Conservation (phyloP, 1,140 invertebrate species). For the Agrilus planipennis region DNA sequence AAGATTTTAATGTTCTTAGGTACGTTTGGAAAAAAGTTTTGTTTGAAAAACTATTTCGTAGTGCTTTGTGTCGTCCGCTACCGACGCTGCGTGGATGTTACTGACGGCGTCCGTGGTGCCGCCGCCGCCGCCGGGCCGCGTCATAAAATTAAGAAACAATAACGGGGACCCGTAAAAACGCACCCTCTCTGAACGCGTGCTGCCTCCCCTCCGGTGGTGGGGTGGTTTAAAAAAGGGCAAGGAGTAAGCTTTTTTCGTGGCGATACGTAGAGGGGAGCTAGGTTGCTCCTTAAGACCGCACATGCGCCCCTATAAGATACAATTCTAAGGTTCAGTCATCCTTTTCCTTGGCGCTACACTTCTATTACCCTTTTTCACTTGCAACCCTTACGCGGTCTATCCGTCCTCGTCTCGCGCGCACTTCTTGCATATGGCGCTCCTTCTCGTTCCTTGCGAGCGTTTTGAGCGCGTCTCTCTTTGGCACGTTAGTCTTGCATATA, state of each 20-base stretch:
- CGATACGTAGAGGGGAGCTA: constrained; percentile 18
- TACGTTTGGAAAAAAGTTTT: not conserved
- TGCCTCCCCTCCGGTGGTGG: constrained; percentile 11
- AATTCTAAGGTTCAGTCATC: constrained; percentile 30
- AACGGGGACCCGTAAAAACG: constrained; percentile 9
- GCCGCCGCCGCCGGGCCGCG: not conserved
- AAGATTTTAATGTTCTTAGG: too few species aligned
- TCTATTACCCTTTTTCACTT: constrained; percentile 20
- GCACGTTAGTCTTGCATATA: constrained; percentile 23
- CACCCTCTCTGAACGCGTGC: constrained; percentile 1
- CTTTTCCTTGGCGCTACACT: constrained; percentile 19
- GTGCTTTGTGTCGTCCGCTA: not conserved
- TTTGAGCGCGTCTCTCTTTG: constrained; percentile 19
- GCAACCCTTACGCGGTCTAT: constrained; percentile 21
- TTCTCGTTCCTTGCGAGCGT: constrained; percentile 22
- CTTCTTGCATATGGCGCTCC: constrained; percentile 23
- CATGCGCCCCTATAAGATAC: constrained; percentile 29
- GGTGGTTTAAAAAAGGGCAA: constrained; percentile 24
- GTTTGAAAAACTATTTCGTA: not conserved
- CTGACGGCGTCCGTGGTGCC: not conserved
- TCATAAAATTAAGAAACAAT: too few species aligned
- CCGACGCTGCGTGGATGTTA: not conserved
- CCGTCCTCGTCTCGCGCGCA: constrained; percentile 20
- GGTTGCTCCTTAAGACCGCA: constrained; percentile 25
- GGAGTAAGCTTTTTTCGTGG: constrained; percentile 23